These are phyloP conservation scores for Mycalesis mineus DNA, from an alignment of 2,888 invertebrate species.

Conservation along the genomic window DNA sequence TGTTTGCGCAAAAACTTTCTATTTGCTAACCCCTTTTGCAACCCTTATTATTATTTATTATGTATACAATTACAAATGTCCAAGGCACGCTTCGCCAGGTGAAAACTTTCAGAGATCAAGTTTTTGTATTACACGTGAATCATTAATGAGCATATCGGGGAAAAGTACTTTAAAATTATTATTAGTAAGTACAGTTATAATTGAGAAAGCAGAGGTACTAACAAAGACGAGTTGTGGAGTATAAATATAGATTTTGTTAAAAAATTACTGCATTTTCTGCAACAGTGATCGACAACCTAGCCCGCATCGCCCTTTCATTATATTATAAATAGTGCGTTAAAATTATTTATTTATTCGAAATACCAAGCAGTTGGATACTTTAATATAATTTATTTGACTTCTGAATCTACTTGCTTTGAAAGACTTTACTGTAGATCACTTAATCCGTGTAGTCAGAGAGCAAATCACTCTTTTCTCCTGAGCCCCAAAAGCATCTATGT, in stretches of 20 bases:
- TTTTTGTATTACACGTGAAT: neutral
- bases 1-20: slow-evolving; percentile 48
- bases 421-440: slow-evolving; percentile 12
- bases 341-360: slow-evolving; percentile 8
- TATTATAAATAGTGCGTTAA: slow-evolving; percentile 5
- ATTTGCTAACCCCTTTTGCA: slow-evolving; percentile 52
- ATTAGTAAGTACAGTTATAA: neutral
- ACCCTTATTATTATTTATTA: slow-evolving; percentile 40
- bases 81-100: slow-evolving; percentile 51
- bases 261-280: neutral
- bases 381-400: slow-evolving; percentile 11
- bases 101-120: slow-evolving; percentile 15
- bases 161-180: neutral
- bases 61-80: slow-evolving; percentile 39
- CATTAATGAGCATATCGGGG: neutral
- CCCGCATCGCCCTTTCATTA: neutral
- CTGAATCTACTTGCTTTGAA: slow-evolving; percentile 4
- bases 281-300: neutral
- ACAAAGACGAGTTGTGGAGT: neutral
- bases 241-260: neutral
- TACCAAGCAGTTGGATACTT: neutral
- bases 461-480: neutral
- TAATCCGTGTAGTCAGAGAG: slow-evolving; percentile 3
- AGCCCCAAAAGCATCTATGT: neutral
- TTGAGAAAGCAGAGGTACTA: neutral